Base-by-base conservation (phyloP, 2,888 invertebrate genomes). In the Dione juno region DNA sequence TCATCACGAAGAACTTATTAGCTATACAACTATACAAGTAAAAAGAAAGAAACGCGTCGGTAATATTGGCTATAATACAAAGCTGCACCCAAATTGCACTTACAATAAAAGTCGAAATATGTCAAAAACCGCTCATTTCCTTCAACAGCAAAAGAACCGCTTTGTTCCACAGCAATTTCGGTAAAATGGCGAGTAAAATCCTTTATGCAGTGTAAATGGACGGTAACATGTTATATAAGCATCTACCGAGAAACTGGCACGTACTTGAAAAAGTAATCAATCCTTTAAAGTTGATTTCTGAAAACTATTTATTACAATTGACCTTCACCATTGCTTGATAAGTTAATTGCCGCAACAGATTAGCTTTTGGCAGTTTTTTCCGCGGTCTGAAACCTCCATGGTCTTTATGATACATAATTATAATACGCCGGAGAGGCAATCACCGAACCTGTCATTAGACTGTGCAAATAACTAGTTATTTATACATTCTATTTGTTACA, bases 401-500 rank as follows among this genome's bases (percentile, higher is more conserved):
- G 83, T 85, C 89, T 92, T 91, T 91, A 91, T 88, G 88, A 88
- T 89, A 86, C 88, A 86, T 92, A 92, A 92, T 92, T 92, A 92
- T 86, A 87, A 90, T 85, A 82, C 85, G 82, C 79, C 81, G 83
- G 82, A 82, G 83, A 89, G 83, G 83, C 89, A 90, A 92, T 92
- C 90, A 88, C 85, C 84, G 69, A 86, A 86, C 92, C 92, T 85
- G 86, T 91, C 88, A 92, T 92, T 93, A 92, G 85, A 81, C 80
- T 89, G 85, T 88, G 84, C 89, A 92, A 92, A 92, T 92, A 93
- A 90, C 88, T 88, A 87, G 85, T 87, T 87, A 88, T 84, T 87
- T 86, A 87, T 85, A 84, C 81, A 84, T 85, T 84, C 83, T 82
- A 81, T 81, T 77, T 66, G 72, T 61, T 67, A 65, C 59, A 65